Conservation (phyloP, 2,888 invertebrate genomes). For the Neoitamus cyanurus region DNA sequence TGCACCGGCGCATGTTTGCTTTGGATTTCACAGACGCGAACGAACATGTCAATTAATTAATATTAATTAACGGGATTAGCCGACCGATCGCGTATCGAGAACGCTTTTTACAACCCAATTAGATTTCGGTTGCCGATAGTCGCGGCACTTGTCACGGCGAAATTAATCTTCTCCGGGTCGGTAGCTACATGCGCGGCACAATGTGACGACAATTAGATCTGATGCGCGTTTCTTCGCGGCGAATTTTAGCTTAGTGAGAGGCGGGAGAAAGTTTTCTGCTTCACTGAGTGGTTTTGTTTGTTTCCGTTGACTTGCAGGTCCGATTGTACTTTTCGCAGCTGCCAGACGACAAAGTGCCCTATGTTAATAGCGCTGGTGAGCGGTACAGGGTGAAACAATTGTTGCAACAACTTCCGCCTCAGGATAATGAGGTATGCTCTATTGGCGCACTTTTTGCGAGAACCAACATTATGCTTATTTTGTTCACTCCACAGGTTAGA, state of each 20-base stretch:
- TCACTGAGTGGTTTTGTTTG: neutral
- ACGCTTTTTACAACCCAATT: slow-evolving; percentile 23
- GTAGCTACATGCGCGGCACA: neutral
- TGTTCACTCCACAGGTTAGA: slow-evolving; percentile 72
- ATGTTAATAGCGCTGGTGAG: slow-evolving; percentile 94
- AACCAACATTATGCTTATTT: neutral
- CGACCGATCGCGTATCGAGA: neutral
- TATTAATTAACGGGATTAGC: slow-evolving; percentile 31
- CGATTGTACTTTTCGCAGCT: slow-evolving; percentile 96
- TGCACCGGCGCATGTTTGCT: slow-evolving; percentile 2
- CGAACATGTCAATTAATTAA: slow-evolving; percentile 46
- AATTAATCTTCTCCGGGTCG: slow-evolving; percentile 14
- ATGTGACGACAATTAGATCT: slow-evolving; percentile 19
- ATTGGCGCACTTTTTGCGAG: neutral
- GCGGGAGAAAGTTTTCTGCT: slow-evolving; percentile 26
- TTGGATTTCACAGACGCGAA: neutral
- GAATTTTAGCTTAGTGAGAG: neutral
- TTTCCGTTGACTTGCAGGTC: slow-evolving; percentile 75
- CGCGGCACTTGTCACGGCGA: neutral
- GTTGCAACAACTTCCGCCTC: slow-evolving; percentile 94
- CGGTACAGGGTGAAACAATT: slow-evolving; percentile 93
- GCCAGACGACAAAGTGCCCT: slow-evolving; percentile 97
- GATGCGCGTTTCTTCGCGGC: slow-evolving; percentile 11
- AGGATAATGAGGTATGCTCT: slow-evolving; percentile 85
- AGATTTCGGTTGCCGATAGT: neutral